These are phyloP conservation scores for Apamea crenata DNA, from an alignment of 2,888 invertebrate species.

Conservation along the genomic window DNA sequence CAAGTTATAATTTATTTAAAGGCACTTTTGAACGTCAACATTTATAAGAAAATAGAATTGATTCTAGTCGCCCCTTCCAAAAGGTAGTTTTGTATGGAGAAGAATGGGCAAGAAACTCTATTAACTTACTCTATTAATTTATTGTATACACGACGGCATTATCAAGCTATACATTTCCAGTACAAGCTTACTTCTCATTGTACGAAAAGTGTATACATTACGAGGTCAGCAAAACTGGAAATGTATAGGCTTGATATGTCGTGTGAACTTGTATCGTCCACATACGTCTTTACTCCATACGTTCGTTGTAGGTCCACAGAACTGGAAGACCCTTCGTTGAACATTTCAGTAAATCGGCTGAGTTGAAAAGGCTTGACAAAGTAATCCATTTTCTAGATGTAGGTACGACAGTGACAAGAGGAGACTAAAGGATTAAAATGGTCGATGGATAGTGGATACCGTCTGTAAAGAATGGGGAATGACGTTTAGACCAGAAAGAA, in stretches of 20 bases:
- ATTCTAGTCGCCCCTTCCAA: neutral
- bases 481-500: no score
- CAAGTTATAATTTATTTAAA: neutral
- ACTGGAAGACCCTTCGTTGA: conserved; percentile 24
- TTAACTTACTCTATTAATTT: neutral
- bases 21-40: neutral
- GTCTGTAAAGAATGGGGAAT: neutral
- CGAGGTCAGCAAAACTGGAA: no score
- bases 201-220: no score
- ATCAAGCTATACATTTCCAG: neutral
- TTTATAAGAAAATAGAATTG: neutral
- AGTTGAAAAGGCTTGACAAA: conserved; percentile 41
- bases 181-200: neutral
- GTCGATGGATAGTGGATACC: conserved; percentile 2
- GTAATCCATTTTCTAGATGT: conserved; percentile 50
- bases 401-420: conserved; percentile 51
- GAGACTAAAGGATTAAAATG: conserved; percentile 26
- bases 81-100: neutral
- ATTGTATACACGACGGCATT: neutral
- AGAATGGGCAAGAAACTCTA: neutral
- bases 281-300: no score
- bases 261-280: no score
- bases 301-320: neutral
- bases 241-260: no score
- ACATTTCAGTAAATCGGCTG: conserved; percentile 13